phyloP scores from a whole-genome alignment of 2,888 invertebrate genomes.

The Apodemia hepburni region DNA sequence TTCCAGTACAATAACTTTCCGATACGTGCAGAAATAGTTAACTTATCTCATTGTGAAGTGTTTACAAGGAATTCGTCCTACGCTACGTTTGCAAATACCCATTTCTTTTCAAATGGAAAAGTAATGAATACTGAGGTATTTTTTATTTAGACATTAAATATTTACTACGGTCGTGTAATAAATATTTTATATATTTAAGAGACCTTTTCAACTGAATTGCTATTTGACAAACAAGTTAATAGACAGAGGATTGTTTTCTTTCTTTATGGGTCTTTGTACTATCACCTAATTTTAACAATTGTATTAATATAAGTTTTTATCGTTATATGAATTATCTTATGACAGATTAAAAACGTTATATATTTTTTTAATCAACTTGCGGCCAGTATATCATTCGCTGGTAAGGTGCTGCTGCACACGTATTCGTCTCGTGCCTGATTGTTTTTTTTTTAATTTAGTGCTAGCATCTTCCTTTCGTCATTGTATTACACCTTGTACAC shows the following conservation, averaged over 20 bases:
- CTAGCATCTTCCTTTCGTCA: no score
- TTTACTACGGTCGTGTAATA: neutral
- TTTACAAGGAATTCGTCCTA: constrained; percentile 1
- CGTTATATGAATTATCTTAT: neutral
- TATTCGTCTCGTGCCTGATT: no score
- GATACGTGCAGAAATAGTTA: neutral
- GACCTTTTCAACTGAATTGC: neutral
- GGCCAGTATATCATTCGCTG: no score
- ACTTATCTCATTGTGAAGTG: neutral
- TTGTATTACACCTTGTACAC: no score
- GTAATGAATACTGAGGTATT: neutral
- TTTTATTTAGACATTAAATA: neutral
- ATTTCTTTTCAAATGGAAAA: neutral
- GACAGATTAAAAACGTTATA: no score
- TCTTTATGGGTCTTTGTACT: neutral
- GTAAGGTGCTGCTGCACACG: no score
- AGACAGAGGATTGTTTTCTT: neutral
- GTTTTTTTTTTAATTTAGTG: no score
- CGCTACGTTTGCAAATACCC: neutral
- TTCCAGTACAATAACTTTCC: constrained; percentile 2
- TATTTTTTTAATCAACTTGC: neutral
- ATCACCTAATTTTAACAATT: neutral
- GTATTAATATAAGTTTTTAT: neutral
- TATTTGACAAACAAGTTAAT: neutral
- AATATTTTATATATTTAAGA: neutral